Evolutionary conservation across 2,888 invertebrate species (phyloP), one percentile per base, ranked within the genome.

Genomic region (Alloscopus bannaensis): DNA sequence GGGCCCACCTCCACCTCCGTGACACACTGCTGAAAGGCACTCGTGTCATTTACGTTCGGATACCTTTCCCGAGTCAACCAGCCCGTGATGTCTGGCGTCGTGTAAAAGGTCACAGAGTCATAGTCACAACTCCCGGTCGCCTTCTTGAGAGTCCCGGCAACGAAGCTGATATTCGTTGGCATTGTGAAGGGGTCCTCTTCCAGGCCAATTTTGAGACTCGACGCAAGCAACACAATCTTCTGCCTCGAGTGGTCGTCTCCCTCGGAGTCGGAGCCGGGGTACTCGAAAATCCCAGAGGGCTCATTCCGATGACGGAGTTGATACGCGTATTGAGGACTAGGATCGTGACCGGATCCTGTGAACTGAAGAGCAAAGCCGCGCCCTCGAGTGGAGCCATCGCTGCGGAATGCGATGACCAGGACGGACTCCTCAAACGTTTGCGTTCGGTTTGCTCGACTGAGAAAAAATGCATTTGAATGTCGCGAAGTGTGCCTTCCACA

Each of bases 351-450:
- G 28, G 1, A 28, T 13, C 65, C 47, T n/a, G 65, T 6, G 20
- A 65, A 65, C 47, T 65, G 65, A 2, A 65, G 47, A 13, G 65
- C 24, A 28, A 65, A 65, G 0, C 65, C 65, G 18, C 24, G 24
- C 13, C 65, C 65, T 8, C 47, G 18, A 1, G 65, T 65, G 4
- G 65, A 65, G 11, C 26, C 26, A 18, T 65, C 65, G 2, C 22
- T n/a, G 8, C 47, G 24, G 29, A 65, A 65, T 0, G 18, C 47
- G 13, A 62, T 36, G 16, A 42, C 93, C 91, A 76, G 22, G 8
- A 80, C n/a, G 26, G 60, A 55, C 3, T 70, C 80, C 4, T 57
- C 18, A 52, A 70, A 76, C 6, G 65, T 76, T 26, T 13, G 28
- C 3, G 73, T 75, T 2, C 62, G 62, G 45, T 80, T 80, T 29